Evolutionary conservation across 2,797 vertebrate genomes (phyloP), one percentile per base, ranked within the genome.

Genomic region (Sebastes miniatus): DNA sequence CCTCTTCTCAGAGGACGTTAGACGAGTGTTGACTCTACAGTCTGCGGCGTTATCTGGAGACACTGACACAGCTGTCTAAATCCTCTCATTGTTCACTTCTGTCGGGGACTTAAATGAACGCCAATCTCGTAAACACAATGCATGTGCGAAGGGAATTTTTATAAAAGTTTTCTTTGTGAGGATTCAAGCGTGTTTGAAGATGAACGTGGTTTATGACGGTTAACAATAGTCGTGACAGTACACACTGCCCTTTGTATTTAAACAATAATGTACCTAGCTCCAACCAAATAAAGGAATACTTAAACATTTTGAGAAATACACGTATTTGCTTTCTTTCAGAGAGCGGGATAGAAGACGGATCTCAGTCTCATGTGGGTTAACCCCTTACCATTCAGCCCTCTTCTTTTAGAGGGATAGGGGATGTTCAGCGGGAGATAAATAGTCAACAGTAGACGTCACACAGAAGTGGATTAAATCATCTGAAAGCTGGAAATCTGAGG

Each of bases 391-490:
- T 39, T 39, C 36, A 39, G 36, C 4, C 36, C 36, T 39, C 36
- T 39, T 39, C 36, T 39, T 43, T 43, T 43, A 43, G 39, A 16
- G 39, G 39, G 39, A 43, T 6, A 43, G 39, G 14, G 39, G 39
- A 43, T 43, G 13, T 43, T 43, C 13, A 43, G 39, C 14, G 39
- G 39, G 13, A 43, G 39, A 43, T 43, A 0, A 43, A 43, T 43
- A 43, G 39, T 43, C 36, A 43, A 16, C 39, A 43, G 39, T 43
- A 43, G 39, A 16, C 14, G 0, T 16, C 39, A 43, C 14, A 43
- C 0, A 6, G 39, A 43, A 43, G 39, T 0, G 39, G 39, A 0
- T 0, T 6, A 16, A 0, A 43, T 43, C 39, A 39, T 39, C 36
- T 39, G 36, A 14, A 7, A 43, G 39, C 39, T 43, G 39, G 39